Conservation (phyloP, 2,113 vertebrate species). For the Macroglossus sobrinus region DNA sequence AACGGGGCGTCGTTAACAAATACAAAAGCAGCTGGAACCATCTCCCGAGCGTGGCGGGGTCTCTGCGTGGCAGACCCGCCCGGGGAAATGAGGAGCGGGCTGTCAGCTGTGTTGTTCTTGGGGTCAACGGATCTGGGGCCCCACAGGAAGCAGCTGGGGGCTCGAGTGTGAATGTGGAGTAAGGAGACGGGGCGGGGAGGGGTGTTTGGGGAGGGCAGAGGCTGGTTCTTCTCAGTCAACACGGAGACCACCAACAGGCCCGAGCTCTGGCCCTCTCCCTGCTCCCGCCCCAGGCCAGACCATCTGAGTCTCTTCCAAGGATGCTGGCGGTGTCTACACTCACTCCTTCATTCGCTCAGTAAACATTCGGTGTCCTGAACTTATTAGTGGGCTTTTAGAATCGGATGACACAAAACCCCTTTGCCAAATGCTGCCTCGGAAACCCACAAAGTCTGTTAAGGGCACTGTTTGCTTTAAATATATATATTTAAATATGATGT, state of each 20-base stretch:
- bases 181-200: background rate
- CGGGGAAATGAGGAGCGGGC: background rate
- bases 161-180: background rate
- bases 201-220: background rate
- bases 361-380: background rate
- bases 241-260: background rate
- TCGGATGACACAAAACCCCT: background rate
- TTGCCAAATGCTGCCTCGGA: background rate
- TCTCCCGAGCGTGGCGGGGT: background rate
- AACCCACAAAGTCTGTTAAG: background rate
- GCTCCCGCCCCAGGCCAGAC: rapidly evolving
- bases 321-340: background rate
- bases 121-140: background rate
- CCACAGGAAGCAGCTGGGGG: background rate
- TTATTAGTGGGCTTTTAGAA: background rate
- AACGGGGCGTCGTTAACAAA: background rate
- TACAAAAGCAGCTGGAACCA: background rate
- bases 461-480: rapidly evolving
- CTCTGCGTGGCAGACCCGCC: background rate
- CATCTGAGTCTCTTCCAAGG: rapidly evolving
- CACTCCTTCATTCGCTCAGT: background rate
- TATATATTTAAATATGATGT: too few species aligned
- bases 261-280: background rate
- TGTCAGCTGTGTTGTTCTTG: background rate
- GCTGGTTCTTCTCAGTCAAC: background rate